A percentile compares a stretch with the other conserved stretches of the same genome.
These are phyloP conservation scores for Chrysopilus asiliformis DNA, from an alignment of 2,888 invertebrate genomes.

Conservation along the genomic window DNA sequence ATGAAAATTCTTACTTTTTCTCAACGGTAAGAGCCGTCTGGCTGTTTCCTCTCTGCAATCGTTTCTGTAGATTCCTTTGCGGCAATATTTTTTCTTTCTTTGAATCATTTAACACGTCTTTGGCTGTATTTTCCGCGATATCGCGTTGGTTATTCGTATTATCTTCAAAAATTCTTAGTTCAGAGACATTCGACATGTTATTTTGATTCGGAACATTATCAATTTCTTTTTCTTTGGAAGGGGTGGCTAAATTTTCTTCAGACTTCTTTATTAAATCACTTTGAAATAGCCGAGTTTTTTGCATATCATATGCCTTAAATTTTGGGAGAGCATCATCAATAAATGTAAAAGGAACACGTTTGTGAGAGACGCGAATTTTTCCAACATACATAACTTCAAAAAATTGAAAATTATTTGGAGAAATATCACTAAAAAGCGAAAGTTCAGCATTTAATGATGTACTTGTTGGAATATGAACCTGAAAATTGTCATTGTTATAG, in stretches of 20 bases:
- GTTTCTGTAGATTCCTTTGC: no score
- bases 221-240: constrained; percentile 6
- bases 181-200: constrained; percentile 3
- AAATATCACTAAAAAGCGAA: constrained; percentile 46
- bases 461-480: constrained; percentile 31
- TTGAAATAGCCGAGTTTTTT: constrained; percentile 40
- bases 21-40: constrained; percentile 28
- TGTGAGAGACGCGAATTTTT: constrained; percentile 75
- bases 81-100: no score
- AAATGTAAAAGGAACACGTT: constrained; percentile 67
- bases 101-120: no score
- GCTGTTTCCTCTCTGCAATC: constrained; percentile 28
- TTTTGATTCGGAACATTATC: constrained; percentile 2
- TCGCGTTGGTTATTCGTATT: constrained; percentile 3
- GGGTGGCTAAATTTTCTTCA: constrained; percentile 4
- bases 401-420: constrained; percentile 77
- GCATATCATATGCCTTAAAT: constrained; percentile 65
- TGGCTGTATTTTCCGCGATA: neutral
- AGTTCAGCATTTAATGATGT: constrained; percentile 34
- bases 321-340: constrained; percentile 83
- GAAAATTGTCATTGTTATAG: neutral
- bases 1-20: constrained; percentile 31
- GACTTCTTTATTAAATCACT: constrained; percentile 6
- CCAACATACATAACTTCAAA: constrained; percentile 87
- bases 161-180: constrained; percentile 9